Evolutionary conservation across 2,113 vertebrate genomes (phyloP), one percentile per base, ranked within the genome.

Genomic region (Lepus timidus): DNA sequence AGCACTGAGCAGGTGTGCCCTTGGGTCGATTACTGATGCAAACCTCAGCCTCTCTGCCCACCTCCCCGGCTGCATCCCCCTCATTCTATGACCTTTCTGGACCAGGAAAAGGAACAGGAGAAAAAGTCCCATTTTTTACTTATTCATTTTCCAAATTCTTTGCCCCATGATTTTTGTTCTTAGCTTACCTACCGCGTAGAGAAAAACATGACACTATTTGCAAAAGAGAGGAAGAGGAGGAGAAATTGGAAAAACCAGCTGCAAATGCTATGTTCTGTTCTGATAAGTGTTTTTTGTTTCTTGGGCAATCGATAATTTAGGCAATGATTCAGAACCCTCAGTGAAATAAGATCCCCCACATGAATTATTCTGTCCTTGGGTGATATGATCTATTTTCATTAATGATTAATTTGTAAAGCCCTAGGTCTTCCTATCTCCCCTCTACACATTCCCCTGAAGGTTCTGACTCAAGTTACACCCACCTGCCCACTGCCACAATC

Each of bases 401-500:
- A 58, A 76, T 44, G 58, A 88, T 70, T 93, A 90, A 80, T 62
- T 84, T 58, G 84, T 29, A 29, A 75, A 80, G 74, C 1, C 0
- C 4, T 49, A 89, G 19, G 12, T 65, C 68, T 84, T 75, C 16
- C 86, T 83, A 36, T 19, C 55, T 23, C 1, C 25, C n/a, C 27
- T 9, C 19, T 0, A 10, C 9, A 39, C 22, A 52, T 9, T 12
- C 13, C 0, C 49, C 19, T 44, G 39, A 78, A 89, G 14, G 19
- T 83, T 76, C 61, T 93, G 61, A 51, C 61, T 71, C 78, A 88
- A 88, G 67, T 85, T 36, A 75, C 3, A 78, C n/a, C 62, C 23
- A 52, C 22, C 22, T 61, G 70, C 9, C 22, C 75, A 55, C 68
- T 78, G n/a, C 17, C 51, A 90, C 91, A 94, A 93, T 85, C 58